Base-by-base conservation (phyloP, 2,113 vertebrate genomes). In the Nipponia nippon region DNA sequence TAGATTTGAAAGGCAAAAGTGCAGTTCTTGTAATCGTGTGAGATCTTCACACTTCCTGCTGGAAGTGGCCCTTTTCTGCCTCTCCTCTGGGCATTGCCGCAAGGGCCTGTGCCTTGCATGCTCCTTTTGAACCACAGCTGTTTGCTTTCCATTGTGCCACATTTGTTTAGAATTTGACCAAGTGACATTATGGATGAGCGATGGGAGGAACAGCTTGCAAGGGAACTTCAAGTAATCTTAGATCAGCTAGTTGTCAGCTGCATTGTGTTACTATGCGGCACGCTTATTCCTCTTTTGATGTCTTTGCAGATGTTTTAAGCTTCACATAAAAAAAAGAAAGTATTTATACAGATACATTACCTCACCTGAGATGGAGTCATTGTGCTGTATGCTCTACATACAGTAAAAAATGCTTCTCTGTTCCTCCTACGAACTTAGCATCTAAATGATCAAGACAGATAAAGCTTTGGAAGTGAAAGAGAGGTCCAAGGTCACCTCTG, bases 261-360 rank as follows among this genome's bases (percentile, higher is more conserved):
- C 70, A 38, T 8, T 58, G 38, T 81, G 80, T 63, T 82, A 83
- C 83, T 72, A 12, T 77, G 87, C 81, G 83, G 59, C 19, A 44
- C 34, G 21, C 44, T 93, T 25, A 16, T 83, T 90, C 77, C 36
- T 84, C 72, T 95, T 95, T 89, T 92, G 72, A 89, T 89, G 46
- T 87, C 56, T 84, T 65, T 94, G 91, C 81, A 85, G 81, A 82
- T 91, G 95, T 95, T 92, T 95, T 50, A 89, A 70, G 58, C 83
- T 79, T 87, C 62, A 58, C 25, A 52, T 32, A 29, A 76, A 77
- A 77, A 79, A 50, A 50, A 34, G 6, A 4, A 92, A 69, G 23
- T 56, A 27, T 92, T 91, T 95, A 62, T 83, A 62, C 38, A 40
- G 82, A 49, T 46, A 80, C 53, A 72, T 95, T 95, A 87, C 70